Base-by-base conservation (phyloP, 35 echinoderm and acorn worm species). In the Anneissia japonica region DNA sequence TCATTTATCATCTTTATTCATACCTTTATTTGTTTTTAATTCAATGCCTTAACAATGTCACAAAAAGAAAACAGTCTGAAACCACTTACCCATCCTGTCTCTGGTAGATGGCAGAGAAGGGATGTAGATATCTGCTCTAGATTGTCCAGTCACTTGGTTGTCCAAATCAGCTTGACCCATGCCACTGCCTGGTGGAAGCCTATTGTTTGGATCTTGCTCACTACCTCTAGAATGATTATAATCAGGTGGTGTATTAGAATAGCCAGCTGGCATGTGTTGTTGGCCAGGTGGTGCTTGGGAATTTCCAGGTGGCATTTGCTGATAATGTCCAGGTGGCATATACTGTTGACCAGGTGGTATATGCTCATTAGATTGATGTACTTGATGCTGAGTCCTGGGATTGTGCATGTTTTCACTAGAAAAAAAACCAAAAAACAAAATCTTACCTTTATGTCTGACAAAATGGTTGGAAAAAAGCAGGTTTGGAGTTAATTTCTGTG, bases 61-160 rank as follows among this genome's bases (percentile, higher is more conserved):
- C n/a, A n/a, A n/a, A n/a, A n/a, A n/a, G n/a, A n/a, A n/a, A n/a
- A n/a, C n/a, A n/a, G n/a, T n/a, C n/a, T n/a, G n/a, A n/a, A n/a
- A n/a, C n/a, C n/a, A 12, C 51, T 64, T 23, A 64, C 51, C 51
- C 51, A 64, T 64, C 21, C 26, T 6, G 51, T 64, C 51, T 64
- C 51, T 64, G 29, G 88, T 90, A 32, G 88, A 84, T 23, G 88
- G 88, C 14, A 55, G 34, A 33, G 83, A 79, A 17, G 91, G 91
- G 73, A 93, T 93, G 77, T 93, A 93, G 32, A 93, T 93, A 55
- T 93, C 87, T 12, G 87, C 87, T 51, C 34, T 82, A 64, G 51
- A 64, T 23, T 64, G 51, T 9, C 51, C 19, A 12, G 19, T 6
- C 2, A 64, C 1, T 23, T 64, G 51, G 51, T 64, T 64, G 51